Conservation (phyloP, 2,888 invertebrate genomes). For the Gibbula magus region DNA sequence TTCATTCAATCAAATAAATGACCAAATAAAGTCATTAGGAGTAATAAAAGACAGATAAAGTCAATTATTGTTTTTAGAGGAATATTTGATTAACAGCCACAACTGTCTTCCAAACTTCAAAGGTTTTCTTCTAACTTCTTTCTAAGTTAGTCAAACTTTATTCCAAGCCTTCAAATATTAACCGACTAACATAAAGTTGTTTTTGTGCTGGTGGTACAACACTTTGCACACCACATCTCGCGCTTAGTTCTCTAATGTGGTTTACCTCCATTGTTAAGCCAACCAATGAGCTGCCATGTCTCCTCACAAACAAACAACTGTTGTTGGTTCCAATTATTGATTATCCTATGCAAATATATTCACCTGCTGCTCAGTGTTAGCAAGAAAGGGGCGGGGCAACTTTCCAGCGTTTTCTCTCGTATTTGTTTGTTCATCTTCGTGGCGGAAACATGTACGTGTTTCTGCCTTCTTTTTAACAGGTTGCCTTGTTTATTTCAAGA, state of each 20-base stretch:
- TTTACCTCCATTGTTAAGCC: not conserved
- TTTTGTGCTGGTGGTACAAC: not conserved
- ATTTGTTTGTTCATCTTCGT: not conserved
- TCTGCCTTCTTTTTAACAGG: not conserved
- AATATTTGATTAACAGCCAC: no score
- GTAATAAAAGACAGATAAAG: no score
- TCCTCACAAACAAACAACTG: not conserved
- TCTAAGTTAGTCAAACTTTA: not conserved
- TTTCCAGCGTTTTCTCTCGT: not conserved
- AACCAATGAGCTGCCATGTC: not conserved
- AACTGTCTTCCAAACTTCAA: no score
- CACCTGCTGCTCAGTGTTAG: not conserved
- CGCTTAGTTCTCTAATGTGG: not conserved
- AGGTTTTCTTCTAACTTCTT: no score
- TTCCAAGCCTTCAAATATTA: not conserved
- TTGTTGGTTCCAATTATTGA: constrained; percentile 10
- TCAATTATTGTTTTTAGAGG: no score
- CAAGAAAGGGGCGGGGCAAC: not conserved
- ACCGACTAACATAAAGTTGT: not conserved
- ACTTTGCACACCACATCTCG: not conserved
- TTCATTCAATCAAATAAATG: no score
- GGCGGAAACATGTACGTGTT: not conserved
- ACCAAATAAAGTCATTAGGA: no score
- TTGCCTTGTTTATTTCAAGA: not conserved
- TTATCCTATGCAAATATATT: not conserved